A percentile compares a stretch with the other conserved stretches of the same genome.
Conservation (phyloP, 1,140 invertebrate species). For the Orchestia grillus region DNA sequence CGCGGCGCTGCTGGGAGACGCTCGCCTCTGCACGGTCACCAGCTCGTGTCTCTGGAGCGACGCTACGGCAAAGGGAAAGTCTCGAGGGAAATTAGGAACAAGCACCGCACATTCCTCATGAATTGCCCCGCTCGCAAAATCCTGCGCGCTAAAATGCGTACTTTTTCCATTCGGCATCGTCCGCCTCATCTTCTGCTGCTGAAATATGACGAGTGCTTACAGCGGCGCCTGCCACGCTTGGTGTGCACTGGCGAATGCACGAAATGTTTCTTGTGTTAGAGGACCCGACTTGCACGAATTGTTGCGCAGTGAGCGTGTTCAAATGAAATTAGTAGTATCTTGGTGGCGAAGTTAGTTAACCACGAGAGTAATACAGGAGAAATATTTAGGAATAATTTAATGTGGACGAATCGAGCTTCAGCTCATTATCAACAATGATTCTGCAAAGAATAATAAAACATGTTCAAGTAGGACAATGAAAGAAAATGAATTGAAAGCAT, state of each 20-base stretch:
- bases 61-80: neutral
- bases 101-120: slow-evolving; percentile 42
- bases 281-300: neutral
- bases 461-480: too few species aligned
- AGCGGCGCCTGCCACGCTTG: neutral
- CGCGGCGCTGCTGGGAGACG: neutral
- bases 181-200: neutral
- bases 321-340: neutral
- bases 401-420: too few species aligned
- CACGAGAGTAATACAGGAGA: too few species aligned
- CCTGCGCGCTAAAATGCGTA: neutral
- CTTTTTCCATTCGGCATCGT: neutral
- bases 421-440: too few species aligned
- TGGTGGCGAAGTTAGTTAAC: too few species aligned
- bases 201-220: neutral
- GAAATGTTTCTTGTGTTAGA: neutral
- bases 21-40: neutral
- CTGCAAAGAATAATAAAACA: too few species aligned
- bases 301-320: neutral
- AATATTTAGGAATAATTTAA: too few species aligned
- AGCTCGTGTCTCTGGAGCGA: neutral
- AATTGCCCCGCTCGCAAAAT: slow-evolving; percentile 12
- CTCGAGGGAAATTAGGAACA: slow-evolving; percentile 35
- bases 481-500: too few species aligned
- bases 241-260: neutral